Percentiles rank a stretch among this genome's conserved stretches.
phyloP scores from a whole-genome alignment of 1,140 invertebrate species.

The Drosophila pandora region DNA sequence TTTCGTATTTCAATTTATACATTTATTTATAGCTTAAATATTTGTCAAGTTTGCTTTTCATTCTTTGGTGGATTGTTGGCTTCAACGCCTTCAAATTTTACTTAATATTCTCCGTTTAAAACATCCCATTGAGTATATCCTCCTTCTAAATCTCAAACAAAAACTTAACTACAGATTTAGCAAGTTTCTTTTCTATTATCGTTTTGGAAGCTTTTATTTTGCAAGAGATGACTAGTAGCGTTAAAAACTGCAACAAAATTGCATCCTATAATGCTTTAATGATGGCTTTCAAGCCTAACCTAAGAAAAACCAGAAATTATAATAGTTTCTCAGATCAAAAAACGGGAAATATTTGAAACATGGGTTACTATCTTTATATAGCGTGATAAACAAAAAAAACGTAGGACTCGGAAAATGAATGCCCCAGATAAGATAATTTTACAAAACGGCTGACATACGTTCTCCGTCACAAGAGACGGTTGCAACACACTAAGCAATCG shows the following conservation, averaged over 20 bases:
- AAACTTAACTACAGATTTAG: conserved; percentile 63
- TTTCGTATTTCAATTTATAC: conserved; percentile 49
- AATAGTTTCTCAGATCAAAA: neutral
- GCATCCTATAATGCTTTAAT: conserved; percentile 1
- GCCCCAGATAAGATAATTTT: neutral
- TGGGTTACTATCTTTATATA: neutral
- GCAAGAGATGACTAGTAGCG: conserved; percentile 51
- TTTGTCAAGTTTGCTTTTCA: conserved; percentile 51
- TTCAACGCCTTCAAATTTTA: conserved; percentile 35
- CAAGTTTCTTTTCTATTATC: conserved; percentile 33
- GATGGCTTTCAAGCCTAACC: neutral
- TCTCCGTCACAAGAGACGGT: neutral
- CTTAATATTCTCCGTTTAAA: conserved; percentile 46
- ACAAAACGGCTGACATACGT: neutral
- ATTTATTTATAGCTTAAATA: conserved; percentile 67
- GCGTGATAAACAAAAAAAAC: conserved; percentile 19
- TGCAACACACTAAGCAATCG: conserved; percentile 7
- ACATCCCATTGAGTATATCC: conserved; percentile 45
- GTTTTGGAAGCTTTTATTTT: conserved; percentile 37
- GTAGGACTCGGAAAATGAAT: neutral
- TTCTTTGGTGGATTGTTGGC: conserved; percentile 59
- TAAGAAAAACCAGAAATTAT: conserved; percentile 16
- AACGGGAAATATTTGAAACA: neutral
- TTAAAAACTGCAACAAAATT: conserved; percentile 38
- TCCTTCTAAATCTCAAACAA: conserved; percentile 54